Conservation (phyloP, 64 coral and sea anemone genomes). For the Orbicella faveolata region DNA sequence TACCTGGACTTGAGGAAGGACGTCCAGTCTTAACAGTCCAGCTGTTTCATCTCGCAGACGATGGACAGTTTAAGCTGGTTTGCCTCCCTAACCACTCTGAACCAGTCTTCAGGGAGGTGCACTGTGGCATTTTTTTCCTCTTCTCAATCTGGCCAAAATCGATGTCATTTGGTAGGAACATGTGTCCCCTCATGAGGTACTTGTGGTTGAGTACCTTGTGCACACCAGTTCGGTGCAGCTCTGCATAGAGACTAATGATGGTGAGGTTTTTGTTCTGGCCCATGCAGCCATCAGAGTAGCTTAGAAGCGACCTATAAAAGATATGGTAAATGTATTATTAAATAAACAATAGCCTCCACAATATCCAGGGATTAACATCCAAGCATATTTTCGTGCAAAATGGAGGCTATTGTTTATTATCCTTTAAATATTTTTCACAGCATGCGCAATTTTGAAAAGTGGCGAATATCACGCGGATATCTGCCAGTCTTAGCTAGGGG, state of each 20-base stretch:
- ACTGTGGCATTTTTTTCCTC: not conserved
- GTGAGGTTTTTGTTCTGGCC: constrained; percentile 33
- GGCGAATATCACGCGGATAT: no score
- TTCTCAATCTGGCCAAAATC: constrained; percentile 46
- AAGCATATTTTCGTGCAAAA: no score
- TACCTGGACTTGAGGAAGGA: not conserved
- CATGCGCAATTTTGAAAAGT: no score
- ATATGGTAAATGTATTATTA: no score
- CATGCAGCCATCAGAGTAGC: constrained; percentile 41
- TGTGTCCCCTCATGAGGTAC: constrained; percentile 35
- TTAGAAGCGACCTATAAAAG: not conserved
- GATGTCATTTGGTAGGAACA: constrained; percentile 31
- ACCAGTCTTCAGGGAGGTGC: constrained; percentile 27
- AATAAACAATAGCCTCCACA: no score
- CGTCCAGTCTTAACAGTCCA: not conserved
- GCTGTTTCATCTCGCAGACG: not conserved
- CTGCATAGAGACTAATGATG: not conserved
- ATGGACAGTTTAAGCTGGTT: constrained; percentile 15
- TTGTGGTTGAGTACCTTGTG: constrained; percentile 40
- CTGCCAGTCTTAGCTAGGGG: no score
- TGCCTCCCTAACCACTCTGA: not conserved
- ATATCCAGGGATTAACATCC: no score
- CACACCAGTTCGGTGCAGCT: constrained; percentile 10
- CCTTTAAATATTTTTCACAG: no score
- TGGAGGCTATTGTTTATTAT: no score